phyloP scores from a whole-genome alignment of 2,797 vertebrate species.

The Bucorvus abyssinicus region DNA sequence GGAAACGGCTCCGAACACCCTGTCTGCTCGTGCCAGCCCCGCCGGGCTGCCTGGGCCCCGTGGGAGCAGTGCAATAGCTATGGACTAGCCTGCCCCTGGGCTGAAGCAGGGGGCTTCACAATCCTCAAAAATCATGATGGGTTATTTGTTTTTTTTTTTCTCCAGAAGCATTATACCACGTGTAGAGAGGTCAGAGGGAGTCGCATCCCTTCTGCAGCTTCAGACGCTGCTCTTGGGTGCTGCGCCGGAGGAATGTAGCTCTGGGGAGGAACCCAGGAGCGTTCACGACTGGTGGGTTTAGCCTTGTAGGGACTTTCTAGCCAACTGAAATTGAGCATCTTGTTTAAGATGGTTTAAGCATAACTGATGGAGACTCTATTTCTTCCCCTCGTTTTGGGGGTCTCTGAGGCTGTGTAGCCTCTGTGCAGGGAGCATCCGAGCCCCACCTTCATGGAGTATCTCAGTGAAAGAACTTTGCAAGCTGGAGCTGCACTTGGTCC shows the following conservation, averaged over 20 bases:
- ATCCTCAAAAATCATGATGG: neutral
- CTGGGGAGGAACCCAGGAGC: no score
- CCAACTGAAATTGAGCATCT: neutral
- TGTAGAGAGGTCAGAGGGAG: neutral
- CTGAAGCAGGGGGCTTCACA: neutral
- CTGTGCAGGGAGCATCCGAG: neutral
- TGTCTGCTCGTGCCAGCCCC: neutral
- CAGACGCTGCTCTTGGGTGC: neutral
- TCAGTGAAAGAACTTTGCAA: neutral
- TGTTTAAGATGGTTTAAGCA: neutral
- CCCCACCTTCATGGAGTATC: neutral
- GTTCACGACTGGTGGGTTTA: neutral
- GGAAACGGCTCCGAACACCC: neutral
- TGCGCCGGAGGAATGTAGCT: neutral
- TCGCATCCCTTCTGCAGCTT: neutral
- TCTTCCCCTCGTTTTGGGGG: neutral
- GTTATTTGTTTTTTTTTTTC: neutral
- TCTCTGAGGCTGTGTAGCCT: neutral
- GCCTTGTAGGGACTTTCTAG: neutral
- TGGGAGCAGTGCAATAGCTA: neutral
- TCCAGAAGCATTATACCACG: neutral
- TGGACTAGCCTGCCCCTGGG: neutral
- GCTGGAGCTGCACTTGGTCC: neutral
- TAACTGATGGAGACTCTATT: neutral
- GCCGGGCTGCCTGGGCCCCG: accelerated